A percentile compares a stretch with the other conserved stretches of the same genome.
phyloP scores from a whole-genome alignment of 2,797 vertebrate species.

The Coluber constrictor region DNA sequence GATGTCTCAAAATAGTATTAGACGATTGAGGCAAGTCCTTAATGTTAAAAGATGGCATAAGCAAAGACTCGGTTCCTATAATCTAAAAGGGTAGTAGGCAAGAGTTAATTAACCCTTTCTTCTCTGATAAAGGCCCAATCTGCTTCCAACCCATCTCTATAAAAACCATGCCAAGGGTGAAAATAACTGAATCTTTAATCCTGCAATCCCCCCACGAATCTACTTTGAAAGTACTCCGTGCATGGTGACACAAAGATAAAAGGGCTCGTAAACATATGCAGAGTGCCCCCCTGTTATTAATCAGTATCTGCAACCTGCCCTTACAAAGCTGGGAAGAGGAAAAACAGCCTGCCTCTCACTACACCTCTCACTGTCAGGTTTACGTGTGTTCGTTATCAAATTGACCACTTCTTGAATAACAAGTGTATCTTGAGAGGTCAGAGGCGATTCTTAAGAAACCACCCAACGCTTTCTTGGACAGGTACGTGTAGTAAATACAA shows the following conservation, averaged over 20 bases:
- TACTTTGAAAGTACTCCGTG: background rate
- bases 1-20: background rate
- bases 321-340: background rate
- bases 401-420: background rate
- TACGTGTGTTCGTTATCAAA: too few relatives aligned
- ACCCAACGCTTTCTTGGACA: background rate
- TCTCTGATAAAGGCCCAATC: background rate
- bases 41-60: background rate
- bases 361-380: background rate
- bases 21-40: background rate
- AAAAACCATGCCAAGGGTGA: background rate
- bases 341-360: background rate
- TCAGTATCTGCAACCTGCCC: background rate
- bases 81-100: background rate
- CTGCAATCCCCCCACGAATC: background rate
- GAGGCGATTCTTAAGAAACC: background rate
- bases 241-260: background rate
- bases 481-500: background rate
- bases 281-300: background rate
- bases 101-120: background rate
- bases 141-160: background rate
- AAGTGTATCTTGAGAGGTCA: background rate
- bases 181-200: background rate
- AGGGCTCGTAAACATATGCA: background rate
- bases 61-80: background rate